A percentile compares a stretch with the other conserved stretches of the same genome.
Evolutionary conservation across 2,888 invertebrate genomes (phyloP).

Genomic region (Tiphia femorata): DNA sequence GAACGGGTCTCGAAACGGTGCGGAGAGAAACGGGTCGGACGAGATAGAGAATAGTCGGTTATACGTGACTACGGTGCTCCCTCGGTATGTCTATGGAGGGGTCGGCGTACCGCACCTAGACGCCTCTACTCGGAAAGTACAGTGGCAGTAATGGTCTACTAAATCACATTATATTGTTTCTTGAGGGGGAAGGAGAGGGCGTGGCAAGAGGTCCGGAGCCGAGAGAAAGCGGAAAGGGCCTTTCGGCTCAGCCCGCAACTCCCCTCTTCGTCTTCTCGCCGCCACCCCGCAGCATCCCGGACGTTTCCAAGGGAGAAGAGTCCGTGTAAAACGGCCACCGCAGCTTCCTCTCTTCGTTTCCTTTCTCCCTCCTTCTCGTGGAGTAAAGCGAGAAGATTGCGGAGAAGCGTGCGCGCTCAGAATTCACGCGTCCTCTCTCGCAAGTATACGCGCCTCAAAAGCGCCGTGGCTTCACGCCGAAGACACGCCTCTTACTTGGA

Average conservation of each 20-base stretch:
- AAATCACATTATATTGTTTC: constrained; percentile 68
- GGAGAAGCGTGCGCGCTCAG: too few species aligned
- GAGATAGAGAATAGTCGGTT: constrained; percentile 50
- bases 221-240: constrained; percentile 32
- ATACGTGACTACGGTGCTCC: constrained; percentile 47
- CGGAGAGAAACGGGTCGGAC: constrained; percentile 32
- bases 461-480: too few species aligned
- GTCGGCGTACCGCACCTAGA: constrained; percentile 50
- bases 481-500: too few species aligned
- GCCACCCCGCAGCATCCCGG: too few species aligned
- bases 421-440: too few species aligned
- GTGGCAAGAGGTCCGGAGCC: constrained; percentile 35
- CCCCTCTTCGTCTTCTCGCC: background rate
- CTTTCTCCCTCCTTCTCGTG: background rate
- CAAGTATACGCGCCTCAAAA: too few species aligned
- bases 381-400: too few species aligned
- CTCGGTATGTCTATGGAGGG: constrained; percentile 43
- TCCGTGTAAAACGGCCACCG: too few species aligned
- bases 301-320: too few species aligned
- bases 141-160: constrained; percentile 64
- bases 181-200: constrained; percentile 46
- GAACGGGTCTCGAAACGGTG: constrained; percentile 3
- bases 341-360: constrained; percentile 3
- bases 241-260: too few species aligned
- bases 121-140: constrained; percentile 58